These are phyloP conservation scores for Polyommatus icarus DNA, from an alignment of 2,888 invertebrate species.

Conservation along the genomic window DNA sequence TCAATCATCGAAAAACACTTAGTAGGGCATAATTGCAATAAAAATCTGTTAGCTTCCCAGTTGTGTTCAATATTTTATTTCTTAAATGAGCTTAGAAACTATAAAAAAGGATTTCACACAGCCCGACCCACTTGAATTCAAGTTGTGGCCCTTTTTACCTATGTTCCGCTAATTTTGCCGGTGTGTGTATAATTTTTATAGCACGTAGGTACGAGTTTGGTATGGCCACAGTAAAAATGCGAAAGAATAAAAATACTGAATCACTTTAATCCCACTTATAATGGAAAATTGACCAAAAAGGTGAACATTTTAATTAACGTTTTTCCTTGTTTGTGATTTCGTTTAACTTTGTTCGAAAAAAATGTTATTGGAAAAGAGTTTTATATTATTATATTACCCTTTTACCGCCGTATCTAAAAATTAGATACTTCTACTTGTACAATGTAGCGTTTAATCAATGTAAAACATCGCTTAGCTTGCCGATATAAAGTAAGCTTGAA, in stretches of 20 bases:
- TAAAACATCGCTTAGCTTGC: not conserved
- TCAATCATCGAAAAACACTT: too few relatives aligned
- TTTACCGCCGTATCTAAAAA: too few relatives aligned
- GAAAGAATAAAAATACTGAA: not conserved
- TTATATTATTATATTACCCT: too few relatives aligned
- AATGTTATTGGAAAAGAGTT: too few relatives aligned
- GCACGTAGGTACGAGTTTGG: not conserved
- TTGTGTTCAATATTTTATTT: too few relatives aligned
- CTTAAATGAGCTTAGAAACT: too few relatives aligned
- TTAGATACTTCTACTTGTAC: not conserved
- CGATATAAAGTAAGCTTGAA: constrained; percentile 28
- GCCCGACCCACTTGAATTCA: too few relatives aligned
- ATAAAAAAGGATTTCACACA: too few relatives aligned
- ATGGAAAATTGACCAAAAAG: not conserved
- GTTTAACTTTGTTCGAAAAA: not conserved
- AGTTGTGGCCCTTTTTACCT: too few relatives aligned
- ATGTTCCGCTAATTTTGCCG: too few relatives aligned
- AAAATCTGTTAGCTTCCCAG: too few relatives aligned
- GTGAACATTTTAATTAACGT: not conserved
- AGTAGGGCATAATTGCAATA: too few relatives aligned
- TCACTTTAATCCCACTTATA: not conserved
- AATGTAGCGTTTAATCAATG: not conserved
- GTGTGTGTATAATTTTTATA: not conserved
- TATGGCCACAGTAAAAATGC: not conserved
- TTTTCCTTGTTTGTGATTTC: not conserved